Base-by-base conservation (phyloP, 2,888 invertebrate species). In the Zygothrica quintamaculata region DNA sequence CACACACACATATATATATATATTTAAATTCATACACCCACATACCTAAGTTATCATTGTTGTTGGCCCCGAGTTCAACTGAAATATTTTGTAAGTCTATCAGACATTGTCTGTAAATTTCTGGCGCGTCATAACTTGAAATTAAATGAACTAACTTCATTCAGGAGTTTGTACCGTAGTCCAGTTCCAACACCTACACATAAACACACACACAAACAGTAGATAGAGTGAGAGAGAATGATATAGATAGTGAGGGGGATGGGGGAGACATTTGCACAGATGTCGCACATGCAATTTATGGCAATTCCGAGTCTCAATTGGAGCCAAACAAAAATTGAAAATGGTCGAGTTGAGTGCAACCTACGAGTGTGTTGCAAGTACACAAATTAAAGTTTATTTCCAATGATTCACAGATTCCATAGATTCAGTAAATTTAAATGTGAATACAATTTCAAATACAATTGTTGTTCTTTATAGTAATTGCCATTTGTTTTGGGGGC, bases 121-220 rank as follows among this genome's bases (percentile, higher is more conserved):
- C 74, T 77, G 87, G 59, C 77, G 66, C 77, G 72, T 81, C 80
- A 84, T 86, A 81, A 81, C 58, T 86, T 81, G 65, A 64, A 80
- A 64, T 86, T 86, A 86, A 86, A 86, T 81, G 84, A 81, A 86
- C 86, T 86, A 67, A 79, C 80, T 81, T 81, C 80, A 86, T 86
- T 84, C 80, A 59, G 47, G 56, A 58, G 44, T 37, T 59, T 46
- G 18, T 53, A 57, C 71, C 56, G 43, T 40, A 70, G 64, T 73
- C 55, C 69, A 56, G 66, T 68, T 62, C 59, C 62, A 55, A 39
- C 58, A 40, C 42, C 31, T 55, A 31, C 1, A 26, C 26, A 37
- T 36, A 34, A 33, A 60, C 59, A 34, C 18, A 16, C 26, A 9
- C 56, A 36, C 46, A 15, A 50, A 26, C 34, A 11, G 9, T 9